Evolutionary conservation across 2,113 vertebrate species (phyloP).

Genomic region (Budorcas taxicolor): DNA sequence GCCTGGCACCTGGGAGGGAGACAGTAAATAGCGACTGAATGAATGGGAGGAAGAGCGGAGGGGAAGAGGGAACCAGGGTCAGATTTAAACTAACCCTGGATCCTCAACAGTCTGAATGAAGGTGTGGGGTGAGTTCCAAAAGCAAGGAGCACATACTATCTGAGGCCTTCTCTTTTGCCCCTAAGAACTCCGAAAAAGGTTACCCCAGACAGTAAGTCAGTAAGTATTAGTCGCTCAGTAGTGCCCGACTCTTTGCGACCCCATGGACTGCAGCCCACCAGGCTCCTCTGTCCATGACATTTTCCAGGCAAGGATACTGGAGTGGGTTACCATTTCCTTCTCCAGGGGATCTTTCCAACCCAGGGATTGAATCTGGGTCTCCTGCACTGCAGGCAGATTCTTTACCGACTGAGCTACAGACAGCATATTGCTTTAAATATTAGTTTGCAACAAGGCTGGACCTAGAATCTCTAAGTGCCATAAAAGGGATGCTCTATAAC

Average conservation of each 20-base stretch:
- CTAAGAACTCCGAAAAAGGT: neutral
- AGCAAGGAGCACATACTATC: neutral
- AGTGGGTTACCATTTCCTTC: neutral
- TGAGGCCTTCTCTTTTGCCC: neutral
- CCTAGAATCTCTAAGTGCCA: neutral
- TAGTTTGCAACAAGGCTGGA: neutral
- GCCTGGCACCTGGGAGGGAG: neutral
- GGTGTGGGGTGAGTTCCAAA: neutral
- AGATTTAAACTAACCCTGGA: neutral
- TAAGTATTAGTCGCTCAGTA: neutral
- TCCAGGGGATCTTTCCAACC: neutral
- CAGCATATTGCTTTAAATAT: neutral
- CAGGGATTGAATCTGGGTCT: neutral
- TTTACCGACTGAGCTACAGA: neutral
- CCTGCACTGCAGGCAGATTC: neutral
- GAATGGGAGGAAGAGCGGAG: neutral
- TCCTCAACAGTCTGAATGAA: neutral
- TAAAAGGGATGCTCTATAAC: neutral
- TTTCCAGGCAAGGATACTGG: neutral
- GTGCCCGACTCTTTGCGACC: fast-evolving
- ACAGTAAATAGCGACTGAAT: neutral
- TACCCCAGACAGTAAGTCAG: neutral
- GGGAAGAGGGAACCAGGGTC: neutral
- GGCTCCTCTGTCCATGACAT: neutral
- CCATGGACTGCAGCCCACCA: neutral